A percentile compares a stretch with the other conserved stretches of the same genome.
These are phyloP conservation scores for Tolmerus cingulatus DNA, from an alignment of 2,888 invertebrate species.

Conservation along the genomic window DNA sequence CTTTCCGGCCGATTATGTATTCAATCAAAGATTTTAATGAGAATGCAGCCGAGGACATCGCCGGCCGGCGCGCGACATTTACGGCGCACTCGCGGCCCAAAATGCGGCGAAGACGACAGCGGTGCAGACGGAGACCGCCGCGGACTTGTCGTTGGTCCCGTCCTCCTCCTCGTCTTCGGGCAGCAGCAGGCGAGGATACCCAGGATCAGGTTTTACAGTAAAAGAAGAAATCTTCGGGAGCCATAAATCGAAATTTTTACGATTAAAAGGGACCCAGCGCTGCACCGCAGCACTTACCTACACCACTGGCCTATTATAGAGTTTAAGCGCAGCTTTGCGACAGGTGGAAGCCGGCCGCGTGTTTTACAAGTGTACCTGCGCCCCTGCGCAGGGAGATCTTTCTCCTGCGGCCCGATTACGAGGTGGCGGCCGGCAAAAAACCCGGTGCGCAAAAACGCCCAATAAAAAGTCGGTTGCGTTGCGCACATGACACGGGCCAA, in stretches of 20 bases:
- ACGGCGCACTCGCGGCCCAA: constrained; percentile 1
- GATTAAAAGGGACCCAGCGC: constrained; percentile 16
- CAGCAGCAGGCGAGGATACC: constrained; percentile 24
- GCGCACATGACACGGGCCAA: constrained; percentile 41
- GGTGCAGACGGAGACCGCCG: not conserved
- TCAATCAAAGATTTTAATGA: constrained; percentile 43
- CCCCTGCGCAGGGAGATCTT: constrained; percentile 17
- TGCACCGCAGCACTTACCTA: constrained; percentile 23
- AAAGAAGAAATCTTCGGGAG: constrained; percentile 28
- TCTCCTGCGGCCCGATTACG: constrained; percentile 32
- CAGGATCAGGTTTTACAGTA: constrained; percentile 31
- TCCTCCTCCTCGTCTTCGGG: not conserved
- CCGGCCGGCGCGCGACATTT: constrained; percentile 7
- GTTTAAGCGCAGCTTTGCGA: constrained; percentile 48
- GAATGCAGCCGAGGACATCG: constrained; percentile 25
- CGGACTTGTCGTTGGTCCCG: not conserved
- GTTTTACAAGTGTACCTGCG: constrained; percentile 9
- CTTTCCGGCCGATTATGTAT: constrained; percentile 35
- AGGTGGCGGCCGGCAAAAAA: constrained; percentile 19
- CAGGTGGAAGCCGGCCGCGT: constrained; percentile 41
- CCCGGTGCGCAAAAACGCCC: not conserved
- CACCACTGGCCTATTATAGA: constrained; percentile 40
- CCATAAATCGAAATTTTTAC: constrained; percentile 39
- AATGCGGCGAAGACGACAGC: not conserved
- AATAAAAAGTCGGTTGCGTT: constrained; percentile 31